Evolutionary conservation across 30 jellyfish, hydroid and myxozoan species (phyloP), one percentile per base, ranked within the genome.

Genomic region (Turritopsis rubra): DNA sequence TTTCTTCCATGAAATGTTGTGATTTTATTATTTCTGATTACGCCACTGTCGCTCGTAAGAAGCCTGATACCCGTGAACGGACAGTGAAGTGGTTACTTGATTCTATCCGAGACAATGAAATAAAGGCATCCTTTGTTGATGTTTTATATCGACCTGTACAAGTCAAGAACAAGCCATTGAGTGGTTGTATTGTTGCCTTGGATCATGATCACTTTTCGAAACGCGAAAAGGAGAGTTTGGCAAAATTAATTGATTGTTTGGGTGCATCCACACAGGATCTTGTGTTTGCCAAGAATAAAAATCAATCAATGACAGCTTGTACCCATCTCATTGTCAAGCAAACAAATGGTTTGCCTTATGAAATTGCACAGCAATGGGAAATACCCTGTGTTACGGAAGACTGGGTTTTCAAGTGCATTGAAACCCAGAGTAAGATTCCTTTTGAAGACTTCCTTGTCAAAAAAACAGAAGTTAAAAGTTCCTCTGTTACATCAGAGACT

Each of bases 321-420:
- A 80, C 87, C 5, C 87, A 80, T 80, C 66, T 80, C 60, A 80
- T 80, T 52, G 27, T 80, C 19, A 54, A 80, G 60, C 78, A 66
- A 19, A 19, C 53, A 18, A 76, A 53, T 22, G 87, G 87, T n/a
- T 25, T 53, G 1, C 87, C 52, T 22, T 80, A 41, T 27, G 31
- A 26, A 17, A 80, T 54, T 0, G 87, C 87, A 1, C 26, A 65
- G 29, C 53, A 54, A 52, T 80, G 87, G 87, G 79, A 26, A 27
- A 65, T 80, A 28, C 53, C 87, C 8, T 53, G 79, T 30, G 1
- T 54, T 26, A 22, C 87, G 18, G 65, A 80, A 65, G 87, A 80
- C 29, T 80, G 87, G 87, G 54, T 80, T 18, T 53, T 65, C 1
- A 80, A 80, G 54, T 80, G 79, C 52, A 28, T 80, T 23, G 78